Evolutionary conservation across 2,888 invertebrate species (phyloP).

Genomic region (Brachynemurus nebulosus): DNA sequence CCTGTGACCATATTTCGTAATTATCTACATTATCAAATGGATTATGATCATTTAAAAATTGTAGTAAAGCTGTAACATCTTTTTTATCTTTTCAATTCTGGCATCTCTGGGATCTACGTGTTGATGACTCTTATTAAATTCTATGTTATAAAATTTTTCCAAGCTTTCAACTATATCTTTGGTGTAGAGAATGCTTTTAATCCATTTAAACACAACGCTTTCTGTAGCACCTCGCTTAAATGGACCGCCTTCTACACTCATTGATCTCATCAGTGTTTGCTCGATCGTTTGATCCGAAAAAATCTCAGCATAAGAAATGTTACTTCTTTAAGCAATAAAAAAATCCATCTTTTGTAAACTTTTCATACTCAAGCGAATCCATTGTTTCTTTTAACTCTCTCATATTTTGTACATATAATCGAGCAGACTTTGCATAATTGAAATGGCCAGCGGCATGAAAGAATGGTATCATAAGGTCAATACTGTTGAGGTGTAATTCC

Average conservation of each 20-base stretch:
- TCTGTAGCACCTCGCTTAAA: too few species aligned
- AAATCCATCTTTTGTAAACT: too few species aligned
- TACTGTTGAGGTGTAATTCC: too few species aligned
- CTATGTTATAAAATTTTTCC: background rate
- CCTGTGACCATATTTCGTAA: slow-evolving; percentile 9
- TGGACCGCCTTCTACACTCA: slow-evolving; percentile 14
- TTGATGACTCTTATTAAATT: slow-evolving; percentile 1
- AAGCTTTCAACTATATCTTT: background rate
- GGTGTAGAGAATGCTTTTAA: background rate
- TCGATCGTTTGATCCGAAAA: too few species aligned
- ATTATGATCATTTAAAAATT: background rate
- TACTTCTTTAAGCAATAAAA: too few species aligned
- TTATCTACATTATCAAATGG: background rate
- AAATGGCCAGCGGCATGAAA: too few species aligned
- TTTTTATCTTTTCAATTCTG: background rate
- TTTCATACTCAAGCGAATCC: too few species aligned
- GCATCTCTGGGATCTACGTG: background rate
- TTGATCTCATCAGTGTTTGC: too few species aligned
- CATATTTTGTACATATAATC: too few species aligned
- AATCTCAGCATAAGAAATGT: too few species aligned
- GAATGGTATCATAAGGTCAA: too few species aligned
- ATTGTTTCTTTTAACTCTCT: background rate
- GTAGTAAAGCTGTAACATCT: background rate
- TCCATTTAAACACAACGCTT: slow-evolving; percentile 3
- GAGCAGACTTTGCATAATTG: too few species aligned